Evolutionary conservation across 1,140 invertebrate genomes (phyloP).

Genomic region (Asobara japonica): DNA sequence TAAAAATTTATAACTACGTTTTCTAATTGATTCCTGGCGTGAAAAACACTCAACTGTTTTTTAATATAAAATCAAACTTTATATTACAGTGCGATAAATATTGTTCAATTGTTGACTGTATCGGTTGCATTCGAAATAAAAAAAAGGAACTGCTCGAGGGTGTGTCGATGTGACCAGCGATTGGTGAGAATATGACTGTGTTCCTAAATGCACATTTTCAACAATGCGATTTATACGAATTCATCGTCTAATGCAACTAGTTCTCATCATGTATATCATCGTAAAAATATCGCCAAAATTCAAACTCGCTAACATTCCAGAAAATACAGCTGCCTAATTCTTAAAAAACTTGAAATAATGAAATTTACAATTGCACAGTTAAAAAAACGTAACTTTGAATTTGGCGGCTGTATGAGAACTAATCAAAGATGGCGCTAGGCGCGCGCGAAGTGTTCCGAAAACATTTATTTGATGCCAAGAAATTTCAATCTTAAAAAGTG

Average conservation of each 20-base stretch:
- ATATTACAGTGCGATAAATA: slow-evolving; percentile 29
- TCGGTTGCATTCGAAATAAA: slow-evolving; percentile 43
- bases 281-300: no score
- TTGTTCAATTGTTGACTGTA: slow-evolving; percentile 39
- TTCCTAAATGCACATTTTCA: slow-evolving; percentile 33
- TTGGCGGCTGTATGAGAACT: background rate
- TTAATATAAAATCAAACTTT: slow-evolving; percentile 15
- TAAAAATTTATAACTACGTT: background rate
- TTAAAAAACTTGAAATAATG: background rate
- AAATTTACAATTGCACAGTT: background rate
- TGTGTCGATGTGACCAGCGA: slow-evolving; percentile 55
- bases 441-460: background rate
- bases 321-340: no score
- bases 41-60: background rate
- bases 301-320: no score
- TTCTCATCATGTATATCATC: no score
- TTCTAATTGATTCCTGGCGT: background rate
- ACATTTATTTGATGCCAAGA: background rate
- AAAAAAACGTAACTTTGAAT: background rate
- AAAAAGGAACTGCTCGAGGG: slow-evolving; percentile 61
- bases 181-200: slow-evolving; percentile 44
- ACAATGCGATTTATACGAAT: background rate
- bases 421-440: background rate
- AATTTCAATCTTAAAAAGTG: background rate
- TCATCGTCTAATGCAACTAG: background rate